Conservation (phyloP, 37 sponge, comb jelly and placozoan genomes). For the Bolinopsis microptera region DNA sequence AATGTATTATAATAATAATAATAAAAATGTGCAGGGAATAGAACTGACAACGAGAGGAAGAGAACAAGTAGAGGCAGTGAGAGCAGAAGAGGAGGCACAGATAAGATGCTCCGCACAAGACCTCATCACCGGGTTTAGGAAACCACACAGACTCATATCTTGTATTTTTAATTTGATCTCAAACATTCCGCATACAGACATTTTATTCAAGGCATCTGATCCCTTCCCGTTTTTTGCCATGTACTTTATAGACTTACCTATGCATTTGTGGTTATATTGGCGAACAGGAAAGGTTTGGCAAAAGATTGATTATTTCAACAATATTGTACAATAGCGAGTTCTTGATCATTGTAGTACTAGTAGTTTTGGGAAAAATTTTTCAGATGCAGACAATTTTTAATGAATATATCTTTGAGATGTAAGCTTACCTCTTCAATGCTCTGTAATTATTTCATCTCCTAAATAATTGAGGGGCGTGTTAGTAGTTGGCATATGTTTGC, state of each 20-base stretch:
- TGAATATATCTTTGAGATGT: too few species aligned
- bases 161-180: not conserved
- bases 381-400: too few species aligned
- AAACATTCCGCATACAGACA: not conserved
- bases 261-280: constrained; percentile 59
- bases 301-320: constrained; percentile 53
- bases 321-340: not conserved
- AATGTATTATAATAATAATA: too few species aligned
- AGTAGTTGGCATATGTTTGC: too few species aligned
- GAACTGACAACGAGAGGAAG: not conserved
- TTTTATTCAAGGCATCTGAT: constrained; percentile 16
- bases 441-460: too few species aligned
- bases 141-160: not conserved
- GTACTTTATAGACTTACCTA: constrained; percentile 27
- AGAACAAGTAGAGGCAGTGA: not conserved
- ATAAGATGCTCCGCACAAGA: constrained; percentile 18
- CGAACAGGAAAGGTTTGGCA: constrained; percentile 12
- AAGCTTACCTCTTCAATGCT: too few species aligned
- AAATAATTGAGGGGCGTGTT: too few species aligned
- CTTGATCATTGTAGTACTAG: not conserved
- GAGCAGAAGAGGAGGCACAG: not conserved
- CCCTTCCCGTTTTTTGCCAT: constrained; percentile 58
- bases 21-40: too few species aligned
- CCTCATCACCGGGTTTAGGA: constrained; percentile 8
- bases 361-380: too few species aligned